phyloP scores from a whole-genome alignment of 2,888 invertebrate genomes.

The Drosophila leonis region DNA sequence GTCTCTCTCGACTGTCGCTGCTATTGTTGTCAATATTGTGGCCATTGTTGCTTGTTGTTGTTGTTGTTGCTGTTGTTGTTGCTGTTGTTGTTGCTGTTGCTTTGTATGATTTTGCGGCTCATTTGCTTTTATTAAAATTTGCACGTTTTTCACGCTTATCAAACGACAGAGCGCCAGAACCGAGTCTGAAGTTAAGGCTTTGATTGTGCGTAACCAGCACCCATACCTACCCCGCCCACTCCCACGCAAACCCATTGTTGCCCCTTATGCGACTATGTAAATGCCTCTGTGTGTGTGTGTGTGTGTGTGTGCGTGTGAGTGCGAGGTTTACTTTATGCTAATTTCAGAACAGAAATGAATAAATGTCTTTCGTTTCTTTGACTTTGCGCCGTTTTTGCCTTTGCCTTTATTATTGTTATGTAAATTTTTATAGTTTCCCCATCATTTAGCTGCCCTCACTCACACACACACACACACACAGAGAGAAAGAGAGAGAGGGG shows the following conservation, averaged over 20 bases:
- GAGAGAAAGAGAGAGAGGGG: conserved; percentile 3
- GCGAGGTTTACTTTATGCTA: conserved; percentile 74
- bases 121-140: conserved; percentile 78
- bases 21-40: conserved; percentile 14
- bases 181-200: conserved; percentile 49
- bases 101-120: conserved; percentile 78
- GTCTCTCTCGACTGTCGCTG: conserved; percentile 5
- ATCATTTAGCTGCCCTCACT: conserved; percentile 66
- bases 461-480: conserved; percentile 18
- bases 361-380: conserved; percentile 69
- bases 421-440: conserved; percentile 81
- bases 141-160: conserved; percentile 78
- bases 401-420: conserved; percentile 77
- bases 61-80: conserved; percentile 3
- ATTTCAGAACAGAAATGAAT: conserved; percentile 76
- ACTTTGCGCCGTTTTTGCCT: conserved; percentile 44
- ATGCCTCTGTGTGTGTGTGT: conserved; percentile 26
- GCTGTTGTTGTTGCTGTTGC: conserved; percentile 28
- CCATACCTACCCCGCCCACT: not conserved
- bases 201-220: conserved; percentile 63
- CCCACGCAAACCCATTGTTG: not conserved
- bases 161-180: conserved; percentile 43
- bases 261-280: conserved; percentile 14
- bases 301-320: conserved; percentile 24
- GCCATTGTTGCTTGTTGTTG: conserved; percentile 2